phyloP scores from a whole-genome alignment of 2,797 vertebrate species.

The Eutrigla gurnardus region DNA sequence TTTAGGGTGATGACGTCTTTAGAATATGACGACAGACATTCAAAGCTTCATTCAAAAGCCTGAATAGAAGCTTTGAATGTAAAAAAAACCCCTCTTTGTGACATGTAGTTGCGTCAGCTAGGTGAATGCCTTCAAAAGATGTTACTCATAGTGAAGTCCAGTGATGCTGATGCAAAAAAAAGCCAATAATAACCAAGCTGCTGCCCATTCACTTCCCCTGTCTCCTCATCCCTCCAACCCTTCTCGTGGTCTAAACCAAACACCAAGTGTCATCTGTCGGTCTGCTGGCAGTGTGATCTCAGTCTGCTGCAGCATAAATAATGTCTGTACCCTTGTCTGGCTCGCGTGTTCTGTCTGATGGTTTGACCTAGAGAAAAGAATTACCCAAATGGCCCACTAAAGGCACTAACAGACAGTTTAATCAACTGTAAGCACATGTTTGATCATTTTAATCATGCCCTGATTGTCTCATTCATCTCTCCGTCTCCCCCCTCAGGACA shows the following conservation, averaged over 20 bases:
- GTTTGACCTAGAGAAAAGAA: slow-evolving; percentile 51
- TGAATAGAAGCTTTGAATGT: too few relatives aligned
- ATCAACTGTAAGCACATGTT: slow-evolving; percentile 33
- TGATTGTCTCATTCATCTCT: slow-evolving; percentile 61
- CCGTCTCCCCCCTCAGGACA: slow-evolving; percentile 87
- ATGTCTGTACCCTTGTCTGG: slow-evolving; percentile 55
- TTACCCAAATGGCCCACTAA: slow-evolving; percentile 43
- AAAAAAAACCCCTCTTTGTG: background rate
- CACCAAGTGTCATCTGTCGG: slow-evolving; percentile 75
- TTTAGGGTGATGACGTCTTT: background rate
- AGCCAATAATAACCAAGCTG: slow-evolving; percentile 25
- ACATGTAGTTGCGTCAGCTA: slow-evolving; percentile 15
- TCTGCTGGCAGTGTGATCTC: slow-evolving; percentile 54
- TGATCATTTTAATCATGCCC: slow-evolving; percentile 55
- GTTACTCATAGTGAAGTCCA: slow-evolving; percentile 38
- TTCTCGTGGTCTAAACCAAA: slow-evolving; percentile 60
- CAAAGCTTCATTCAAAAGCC: too few relatives aligned
- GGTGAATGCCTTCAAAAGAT: slow-evolving; percentile 29
- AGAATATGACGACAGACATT: background rate
- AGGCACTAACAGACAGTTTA: slow-evolving; percentile 37
- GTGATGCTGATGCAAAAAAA: slow-evolving; percentile 33
- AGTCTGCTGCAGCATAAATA: slow-evolving; percentile 67
- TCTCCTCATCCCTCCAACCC: slow-evolving; percentile 25
- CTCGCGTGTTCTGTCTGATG: slow-evolving; percentile 25
- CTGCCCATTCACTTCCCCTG: slow-evolving; percentile 7